phyloP scores from a whole-genome alignment of 2,888 invertebrate species.

The Epinotia bilunana region DNA sequence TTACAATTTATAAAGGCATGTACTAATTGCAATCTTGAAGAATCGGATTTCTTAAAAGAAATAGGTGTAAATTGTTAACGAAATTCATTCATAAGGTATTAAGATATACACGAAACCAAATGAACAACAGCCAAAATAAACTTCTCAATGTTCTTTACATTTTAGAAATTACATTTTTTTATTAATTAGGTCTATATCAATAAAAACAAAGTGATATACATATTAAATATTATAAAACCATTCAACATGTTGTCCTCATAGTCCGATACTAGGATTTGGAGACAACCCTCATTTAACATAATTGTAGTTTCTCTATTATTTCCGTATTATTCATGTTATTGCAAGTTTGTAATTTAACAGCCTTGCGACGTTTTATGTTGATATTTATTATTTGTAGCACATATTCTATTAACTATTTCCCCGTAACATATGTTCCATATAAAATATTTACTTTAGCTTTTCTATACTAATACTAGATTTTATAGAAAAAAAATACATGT shows the following conservation, averaged over 20 bases:
- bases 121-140: slow-evolving; percentile 34
- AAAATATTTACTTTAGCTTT: slow-evolving; percentile 40
- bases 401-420: slow-evolving; percentile 48
- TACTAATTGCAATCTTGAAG: slow-evolving; percentile 42
- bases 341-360: slow-evolving; percentile 35
- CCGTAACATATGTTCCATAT: slow-evolving; percentile 45
- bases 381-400: slow-evolving; percentile 49
- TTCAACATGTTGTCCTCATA: slow-evolving; percentile 54
- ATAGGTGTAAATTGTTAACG: slow-evolving; percentile 40
- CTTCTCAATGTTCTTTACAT: slow-evolving; percentile 42
- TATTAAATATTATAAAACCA: slow-evolving; percentile 55
- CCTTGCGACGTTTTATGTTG: slow-evolving; percentile 26
- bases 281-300: slow-evolving; percentile 43
- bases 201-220: slow-evolving; percentile 60
- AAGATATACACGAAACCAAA: slow-evolving; percentile 39
- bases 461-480: slow-evolving; percentile 38
- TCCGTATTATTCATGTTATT: slow-evolving; percentile 34
- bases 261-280: slow-evolving; percentile 38
- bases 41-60: slow-evolving; percentile 35
- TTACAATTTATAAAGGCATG: slow-evolving; percentile 46
- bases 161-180: slow-evolving; percentile 48
- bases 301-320: slow-evolving; percentile 41
- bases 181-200: slow-evolving; percentile 59
- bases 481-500: slow-evolving; percentile 41
- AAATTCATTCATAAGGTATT: slow-evolving; percentile 41